phyloP scores from a whole-genome alignment of 2,797 vertebrate species.

The Spinus olivaceus region DNA sequence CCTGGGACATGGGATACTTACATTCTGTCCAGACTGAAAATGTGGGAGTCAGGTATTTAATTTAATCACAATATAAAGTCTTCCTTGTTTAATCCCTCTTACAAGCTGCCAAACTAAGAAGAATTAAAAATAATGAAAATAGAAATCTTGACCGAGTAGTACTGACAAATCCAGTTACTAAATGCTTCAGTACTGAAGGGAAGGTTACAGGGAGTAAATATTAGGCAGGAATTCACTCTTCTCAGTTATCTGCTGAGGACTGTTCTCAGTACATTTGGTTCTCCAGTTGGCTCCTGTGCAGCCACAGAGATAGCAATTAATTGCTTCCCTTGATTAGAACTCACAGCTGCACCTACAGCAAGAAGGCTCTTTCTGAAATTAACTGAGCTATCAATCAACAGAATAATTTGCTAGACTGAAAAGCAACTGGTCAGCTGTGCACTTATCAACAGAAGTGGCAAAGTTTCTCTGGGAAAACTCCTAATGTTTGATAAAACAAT shows the following conservation, averaged over 20 bases:
- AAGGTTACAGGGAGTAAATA: conserved; percentile 31
- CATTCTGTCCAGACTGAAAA: background rate
- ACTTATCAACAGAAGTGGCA: conserved; percentile 69
- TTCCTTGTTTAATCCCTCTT: background rate
- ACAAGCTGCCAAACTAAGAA: background rate
- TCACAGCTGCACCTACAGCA: conserved; percentile 67
- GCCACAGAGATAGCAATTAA: conserved; percentile 84
- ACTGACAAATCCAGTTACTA: background rate
- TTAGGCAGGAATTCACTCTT: conserved; percentile 17
- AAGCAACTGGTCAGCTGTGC: conserved; percentile 37
- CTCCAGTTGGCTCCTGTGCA: conserved; percentile 53
- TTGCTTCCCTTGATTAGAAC: conserved; percentile 77
- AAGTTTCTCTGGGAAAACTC: conserved; percentile 68
- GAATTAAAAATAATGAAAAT: background rate
- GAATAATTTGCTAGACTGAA: conserved; percentile 65
- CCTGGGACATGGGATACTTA: background rate
- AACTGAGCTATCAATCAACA: conserved; percentile 80
- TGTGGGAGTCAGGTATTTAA: background rate
- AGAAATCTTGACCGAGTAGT: background rate
- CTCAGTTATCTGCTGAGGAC: conserved; percentile 45
- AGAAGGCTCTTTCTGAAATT: conserved; percentile 73
- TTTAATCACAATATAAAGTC: background rate
- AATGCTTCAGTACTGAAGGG: background rate
- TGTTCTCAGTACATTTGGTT: conserved; percentile 34
- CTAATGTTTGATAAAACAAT: background rate